Conservation (phyloP, 2,888 invertebrate genomes). For the Sphinx pinastri region DNA sequence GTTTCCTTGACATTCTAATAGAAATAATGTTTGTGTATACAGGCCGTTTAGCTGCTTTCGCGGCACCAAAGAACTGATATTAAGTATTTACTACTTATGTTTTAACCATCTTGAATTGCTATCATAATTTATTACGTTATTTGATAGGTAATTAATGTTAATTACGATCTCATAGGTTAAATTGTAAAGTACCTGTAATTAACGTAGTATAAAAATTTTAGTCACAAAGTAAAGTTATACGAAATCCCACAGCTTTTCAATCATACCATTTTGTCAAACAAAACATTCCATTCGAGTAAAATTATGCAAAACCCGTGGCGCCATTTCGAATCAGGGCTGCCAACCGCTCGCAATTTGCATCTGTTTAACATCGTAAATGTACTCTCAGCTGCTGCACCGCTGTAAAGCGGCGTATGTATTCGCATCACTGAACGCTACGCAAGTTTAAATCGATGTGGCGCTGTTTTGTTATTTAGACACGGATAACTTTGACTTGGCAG, state of each 20-base stretch:
- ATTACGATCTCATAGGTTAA: constrained; percentile 14
- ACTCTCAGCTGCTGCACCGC: constrained; percentile 56
- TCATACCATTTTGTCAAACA: constrained; percentile 58
- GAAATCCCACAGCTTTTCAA: constrained; percentile 62
- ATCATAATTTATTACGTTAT: neutral
- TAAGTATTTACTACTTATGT: neutral
- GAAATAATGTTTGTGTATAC: too few species aligned
- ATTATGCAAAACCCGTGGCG: constrained; percentile 77
- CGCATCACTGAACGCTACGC: constrained; percentile 11
- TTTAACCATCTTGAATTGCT: neutral
- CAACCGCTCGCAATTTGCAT: constrained; percentile 80
- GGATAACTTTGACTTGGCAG: constrained; percentile 59
- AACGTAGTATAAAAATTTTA: constrained; percentile 35
- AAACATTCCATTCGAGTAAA: constrained; percentile 52
- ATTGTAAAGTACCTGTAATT: constrained; percentile 28
- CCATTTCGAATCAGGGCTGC: constrained; percentile 76
- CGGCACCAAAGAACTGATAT: too few species aligned
- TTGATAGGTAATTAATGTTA: neutral
- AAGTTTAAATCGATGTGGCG: constrained; percentile 44
- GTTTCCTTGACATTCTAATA: too few species aligned
- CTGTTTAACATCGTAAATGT: constrained; percentile 64
- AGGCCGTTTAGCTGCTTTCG: too few species aligned
- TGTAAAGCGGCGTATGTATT: constrained; percentile 32
- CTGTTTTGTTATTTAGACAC: constrained; percentile 36
- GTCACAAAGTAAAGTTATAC: constrained; percentile 40